phyloP scores from a whole-genome alignment of 2,888 invertebrate genomes.

The Temnothorax rugatulus region DNA sequence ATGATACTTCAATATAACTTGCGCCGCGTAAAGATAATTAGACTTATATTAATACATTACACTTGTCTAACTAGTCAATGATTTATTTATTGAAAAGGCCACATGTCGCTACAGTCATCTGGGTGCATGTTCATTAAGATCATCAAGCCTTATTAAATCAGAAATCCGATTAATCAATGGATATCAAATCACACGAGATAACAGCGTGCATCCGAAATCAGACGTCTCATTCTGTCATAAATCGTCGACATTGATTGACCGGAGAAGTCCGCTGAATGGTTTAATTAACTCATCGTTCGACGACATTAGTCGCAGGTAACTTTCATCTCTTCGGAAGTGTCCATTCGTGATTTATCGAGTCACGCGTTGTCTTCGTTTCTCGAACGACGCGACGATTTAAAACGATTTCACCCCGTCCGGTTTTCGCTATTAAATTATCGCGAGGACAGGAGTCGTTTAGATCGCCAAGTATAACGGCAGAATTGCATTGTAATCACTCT shows the following conservation, averaged over 20 bases:
- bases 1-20: neutral
- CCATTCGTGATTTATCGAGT: neutral
- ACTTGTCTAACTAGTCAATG: neutral
- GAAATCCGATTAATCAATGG: conserved; percentile 27
- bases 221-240: neutral
- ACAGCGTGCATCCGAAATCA: neutral
- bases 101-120: neutral
- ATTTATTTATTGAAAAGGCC: conserved; percentile 25
- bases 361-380: neutral
- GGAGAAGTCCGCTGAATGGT: neutral
- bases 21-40: conserved; percentile 1
- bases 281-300: conserved; percentile 37
- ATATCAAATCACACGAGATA: conserved; percentile 12
- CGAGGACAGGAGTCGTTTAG: neutral
- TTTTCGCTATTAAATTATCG: neutral
- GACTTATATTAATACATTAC: neutral
- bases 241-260: neutral
- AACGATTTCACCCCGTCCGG: conserved; percentile 1
- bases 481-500: conserved; percentile 5
- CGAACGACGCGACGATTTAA: neutral
- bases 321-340: neutral
- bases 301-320: neutral
- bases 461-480: neutral
- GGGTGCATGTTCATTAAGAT: conserved; percentile 24
- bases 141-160: conserved; percentile 10